Conservation (phyloP, 2,113 vertebrate species). For the Cairina moschata region DNA sequence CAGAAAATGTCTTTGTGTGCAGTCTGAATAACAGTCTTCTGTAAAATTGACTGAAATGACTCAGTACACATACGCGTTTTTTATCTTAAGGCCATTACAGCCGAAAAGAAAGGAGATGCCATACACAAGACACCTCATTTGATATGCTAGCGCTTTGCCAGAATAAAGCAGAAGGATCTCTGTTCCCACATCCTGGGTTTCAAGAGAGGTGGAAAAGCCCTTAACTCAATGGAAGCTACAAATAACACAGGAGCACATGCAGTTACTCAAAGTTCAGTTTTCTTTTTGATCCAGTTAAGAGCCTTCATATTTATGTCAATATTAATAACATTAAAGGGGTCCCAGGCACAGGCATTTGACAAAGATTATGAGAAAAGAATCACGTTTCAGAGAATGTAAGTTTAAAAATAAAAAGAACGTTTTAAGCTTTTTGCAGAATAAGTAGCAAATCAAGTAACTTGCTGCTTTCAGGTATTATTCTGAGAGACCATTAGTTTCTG, state of each 20-base stretch:
- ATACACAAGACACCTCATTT: background rate
- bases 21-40: background rate
- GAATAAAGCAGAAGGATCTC: background rate
- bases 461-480: background rate
- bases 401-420: background rate
- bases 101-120: background rate
- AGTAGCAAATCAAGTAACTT: background rate
- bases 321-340: background rate
- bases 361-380: background rate
- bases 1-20: background rate
- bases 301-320: background rate
- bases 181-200: background rate
- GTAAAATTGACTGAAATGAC: background rate
- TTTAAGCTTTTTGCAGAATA: background rate
- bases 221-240: background rate
- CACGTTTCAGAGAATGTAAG: background rate
- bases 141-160: background rate
- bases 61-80: fast-evolving
- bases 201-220: background rate
- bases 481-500: background rate
- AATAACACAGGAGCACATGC: background rate
- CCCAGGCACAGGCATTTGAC: background rate
- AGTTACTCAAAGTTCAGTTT: background rate
- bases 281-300: background rate
- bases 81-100: background rate